Evolutionary conservation across 2,888 invertebrate genomes (phyloP), one percentile per base, ranked within the genome.

Genomic region (Melinaea marsaeus): DNA sequence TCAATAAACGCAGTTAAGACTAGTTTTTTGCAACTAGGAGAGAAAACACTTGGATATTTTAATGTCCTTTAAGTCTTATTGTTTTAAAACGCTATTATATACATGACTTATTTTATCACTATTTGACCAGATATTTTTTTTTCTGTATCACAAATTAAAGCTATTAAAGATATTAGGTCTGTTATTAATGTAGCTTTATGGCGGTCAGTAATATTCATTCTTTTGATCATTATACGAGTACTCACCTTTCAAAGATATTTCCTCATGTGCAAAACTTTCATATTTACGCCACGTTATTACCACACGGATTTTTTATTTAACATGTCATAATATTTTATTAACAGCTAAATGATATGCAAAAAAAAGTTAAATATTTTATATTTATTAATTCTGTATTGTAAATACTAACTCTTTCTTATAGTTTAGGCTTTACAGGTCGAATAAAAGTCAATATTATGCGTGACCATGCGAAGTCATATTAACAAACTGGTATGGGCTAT

Each of bases 1-100:
- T 80, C 84, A 79, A 83, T 84, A 81, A 81, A 83, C 79, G 80
- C 84, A 83, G 81, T 83, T 80, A 80, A 79, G 75, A 77, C 81
- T 58, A 63, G 63, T 68, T 59, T 55, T 63, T 58, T 51, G 46
- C 46, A 46, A 46, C 46, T 46, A 46, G 46, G 46, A 22, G 22
- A 22, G 22, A 22, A 22, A 22, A 22, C 22, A 22, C 22, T 22
- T 22, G 22, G 22, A 22, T 22, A 22, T 22, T 22, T 22, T 22
- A 22, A 22, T 22, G 22, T 22, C 22, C 22, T 22, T 22, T 22
- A 22, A 22, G 22, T 22, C 22, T 22, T 22, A 22, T 22, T 22
- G 22, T 22, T 22, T 46, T 46, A 11, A n/a, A 22, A 22, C 22
- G 22, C 22, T 22, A 22, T 22, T 22, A 22, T 22, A 22, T 22